phyloP scores from a whole-genome alignment of 2,888 invertebrate species.

The Zygaena filipendulae region DNA sequence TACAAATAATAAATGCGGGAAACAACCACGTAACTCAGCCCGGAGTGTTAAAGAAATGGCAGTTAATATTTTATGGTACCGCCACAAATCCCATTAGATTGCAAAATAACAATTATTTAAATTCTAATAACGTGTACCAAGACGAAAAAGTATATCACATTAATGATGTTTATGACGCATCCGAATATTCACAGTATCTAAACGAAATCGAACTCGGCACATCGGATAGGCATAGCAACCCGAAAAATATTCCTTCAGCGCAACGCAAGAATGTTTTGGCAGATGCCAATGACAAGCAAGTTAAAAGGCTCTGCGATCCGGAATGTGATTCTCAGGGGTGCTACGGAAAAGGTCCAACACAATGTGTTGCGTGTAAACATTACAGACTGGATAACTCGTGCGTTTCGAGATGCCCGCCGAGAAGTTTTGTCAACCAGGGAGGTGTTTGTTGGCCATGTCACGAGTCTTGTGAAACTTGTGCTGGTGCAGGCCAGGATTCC shows the following conservation, averaged over 20 bases:
- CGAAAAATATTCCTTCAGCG: conserved; percentile 74
- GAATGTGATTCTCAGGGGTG: conserved; percentile 84
- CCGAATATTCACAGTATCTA: conserved; percentile 67
- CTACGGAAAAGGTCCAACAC: conserved; percentile 85
- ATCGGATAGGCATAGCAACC: conserved; percentile 73
- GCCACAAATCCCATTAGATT: conserved; percentile 84
- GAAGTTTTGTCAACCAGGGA: conserved; percentile 84
- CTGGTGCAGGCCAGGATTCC: conserved; percentile 87
- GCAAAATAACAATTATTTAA: conserved; percentile 62
- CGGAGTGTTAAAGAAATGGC: conserved; percentile 93
- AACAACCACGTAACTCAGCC: conserved; percentile 85
- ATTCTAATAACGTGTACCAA: conserved; percentile 52
- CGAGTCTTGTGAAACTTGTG: conserved; percentile 89
- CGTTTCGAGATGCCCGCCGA: conserved; percentile 84
- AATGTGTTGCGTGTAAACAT: conserved; percentile 86
- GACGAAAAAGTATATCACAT: conserved; percentile 69
- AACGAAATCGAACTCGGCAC: conserved; percentile 59
- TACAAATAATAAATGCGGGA: conserved; percentile 81
- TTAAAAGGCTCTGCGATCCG: conserved; percentile 80
- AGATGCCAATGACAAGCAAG: conserved; percentile 70
- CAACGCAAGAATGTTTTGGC: conserved; percentile 70
- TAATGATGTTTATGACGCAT: conserved; percentile 72
- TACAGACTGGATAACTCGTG: conserved; percentile 87
- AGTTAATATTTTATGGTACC: conserved; percentile 95
- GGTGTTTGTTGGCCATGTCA: conserved; percentile 89